Conservation (phyloP, 2,888 invertebrate species). For the Metalampra italica region DNA sequence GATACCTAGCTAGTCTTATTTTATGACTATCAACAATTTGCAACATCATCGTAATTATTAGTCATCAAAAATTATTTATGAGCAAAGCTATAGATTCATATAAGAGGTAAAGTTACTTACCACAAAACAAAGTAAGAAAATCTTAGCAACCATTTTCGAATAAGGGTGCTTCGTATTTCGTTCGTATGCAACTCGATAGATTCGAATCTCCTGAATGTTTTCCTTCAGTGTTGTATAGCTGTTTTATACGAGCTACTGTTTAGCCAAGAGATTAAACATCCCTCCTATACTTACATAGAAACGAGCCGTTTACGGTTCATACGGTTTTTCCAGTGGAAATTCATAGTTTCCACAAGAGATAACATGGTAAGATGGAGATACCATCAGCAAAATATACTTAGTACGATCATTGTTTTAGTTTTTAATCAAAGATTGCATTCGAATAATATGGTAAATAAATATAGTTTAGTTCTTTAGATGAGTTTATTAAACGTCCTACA, state of each 20-base stretch:
- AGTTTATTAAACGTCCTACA: no score
- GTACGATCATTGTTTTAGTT: no score
- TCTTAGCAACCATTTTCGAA: slow-evolving; percentile 55
- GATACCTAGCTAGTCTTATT: no score
- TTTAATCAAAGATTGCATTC: no score
- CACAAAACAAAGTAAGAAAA: slow-evolving; percentile 49
- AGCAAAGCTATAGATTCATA: no score
- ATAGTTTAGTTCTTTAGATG: no score
- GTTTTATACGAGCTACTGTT: slow-evolving; percentile 56
- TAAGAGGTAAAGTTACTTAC: slow-evolving; percentile 58
- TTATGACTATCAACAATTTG: no score
- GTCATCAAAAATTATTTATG: no score
- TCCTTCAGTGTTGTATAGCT: slow-evolving; percentile 17
- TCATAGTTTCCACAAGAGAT: slow-evolving; percentile 43
- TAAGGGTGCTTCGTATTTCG: slow-evolving; percentile 26
- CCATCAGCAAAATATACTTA: slow-evolving; percentile 22
- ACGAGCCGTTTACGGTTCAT: no score
- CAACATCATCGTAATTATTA: no score
- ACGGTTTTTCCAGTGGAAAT: slow-evolving; percentile 59
- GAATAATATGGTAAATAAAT: no score
- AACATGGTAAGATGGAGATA: slow-evolving; percentile 27
- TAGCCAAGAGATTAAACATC: slow-evolving; percentile 40
- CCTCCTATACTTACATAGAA: slow-evolving; percentile 23
- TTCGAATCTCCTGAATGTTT: slow-evolving; percentile 28
- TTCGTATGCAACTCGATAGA: slow-evolving; percentile 26